A percentile compares a stretch with the other conserved stretches of the same genome.
Conservation (phyloP, 2,113 vertebrate species). For the Anhinga anhinga region DNA sequence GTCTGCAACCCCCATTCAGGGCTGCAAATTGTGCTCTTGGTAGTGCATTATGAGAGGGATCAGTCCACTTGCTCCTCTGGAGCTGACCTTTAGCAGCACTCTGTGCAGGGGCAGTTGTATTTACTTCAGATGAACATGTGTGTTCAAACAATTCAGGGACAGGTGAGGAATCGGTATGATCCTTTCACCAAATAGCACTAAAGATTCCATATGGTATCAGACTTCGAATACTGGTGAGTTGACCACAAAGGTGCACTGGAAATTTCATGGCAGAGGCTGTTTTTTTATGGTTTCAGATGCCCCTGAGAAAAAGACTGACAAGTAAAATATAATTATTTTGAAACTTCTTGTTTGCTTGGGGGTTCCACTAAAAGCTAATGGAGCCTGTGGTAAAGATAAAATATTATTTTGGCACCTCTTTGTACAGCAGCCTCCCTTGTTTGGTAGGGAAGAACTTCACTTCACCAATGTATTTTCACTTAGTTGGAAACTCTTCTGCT, state of each 20-base stretch:
- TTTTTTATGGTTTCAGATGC: background rate
- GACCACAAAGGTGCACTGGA: background rate
- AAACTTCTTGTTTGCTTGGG: background rate
- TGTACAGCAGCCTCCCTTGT: background rate
- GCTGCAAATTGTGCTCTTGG: background rate
- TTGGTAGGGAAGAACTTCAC: background rate
- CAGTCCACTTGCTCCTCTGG: background rate
- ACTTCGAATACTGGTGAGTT: background rate
- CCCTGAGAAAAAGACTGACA: background rate
- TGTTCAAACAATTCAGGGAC: background rate
- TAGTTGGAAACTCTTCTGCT: background rate
- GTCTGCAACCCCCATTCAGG: fast-evolving
- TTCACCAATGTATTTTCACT: background rate
- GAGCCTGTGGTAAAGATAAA: background rate
- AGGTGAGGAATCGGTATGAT: background rate
- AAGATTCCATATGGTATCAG: background rate
- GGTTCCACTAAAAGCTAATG: background rate
- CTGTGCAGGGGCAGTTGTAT: background rate
- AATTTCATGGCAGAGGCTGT: background rate
- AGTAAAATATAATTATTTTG: background rate
- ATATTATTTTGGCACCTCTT: background rate
- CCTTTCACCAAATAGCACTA: background rate
- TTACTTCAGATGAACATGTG: background rate
- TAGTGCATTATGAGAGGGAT: background rate
- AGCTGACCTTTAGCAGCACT: background rate